A percentile compares a stretch with the other conserved stretches of the same genome.
These are phyloP conservation scores for Tipula confusa DNA, from an alignment of 2,888 invertebrate species.

Conservation along the genomic window DNA sequence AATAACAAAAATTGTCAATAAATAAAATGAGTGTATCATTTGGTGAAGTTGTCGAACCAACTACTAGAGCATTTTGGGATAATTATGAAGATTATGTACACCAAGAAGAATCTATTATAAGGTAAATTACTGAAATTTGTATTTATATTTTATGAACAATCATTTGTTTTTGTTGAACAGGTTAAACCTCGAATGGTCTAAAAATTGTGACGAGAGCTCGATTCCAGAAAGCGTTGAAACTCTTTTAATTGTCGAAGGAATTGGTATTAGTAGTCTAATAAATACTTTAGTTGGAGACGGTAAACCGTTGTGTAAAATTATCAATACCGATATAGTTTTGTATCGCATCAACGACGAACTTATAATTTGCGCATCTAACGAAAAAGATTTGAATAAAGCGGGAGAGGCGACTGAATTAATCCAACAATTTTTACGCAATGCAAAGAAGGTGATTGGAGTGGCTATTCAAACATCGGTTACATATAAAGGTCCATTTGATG, in stretches of 20 bases:
- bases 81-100: constrained; percentile 31
- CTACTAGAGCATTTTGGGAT: constrained; percentile 32
- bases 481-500: neutral
- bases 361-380: constrained; percentile 27
- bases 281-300: neutral
- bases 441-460: neutral
- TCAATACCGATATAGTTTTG: neutral
- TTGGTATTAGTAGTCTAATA: neutral
- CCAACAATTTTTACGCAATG: neutral
- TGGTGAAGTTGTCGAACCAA: constrained; percentile 32
- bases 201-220: neutral
- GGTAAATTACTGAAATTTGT: neutral
- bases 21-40: constrained; percentile 4
- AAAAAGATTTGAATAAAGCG: constrained; percentile 28
- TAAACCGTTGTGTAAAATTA: constrained; percentile 25
- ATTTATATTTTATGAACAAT: neutral
- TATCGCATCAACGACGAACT: neutral
- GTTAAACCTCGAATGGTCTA: neutral
- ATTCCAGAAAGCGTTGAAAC: neutral
- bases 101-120: neutral
- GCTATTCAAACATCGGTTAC: neutral
- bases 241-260: neutral
- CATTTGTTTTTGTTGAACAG: neutral
- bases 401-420: constrained; percentile 28
- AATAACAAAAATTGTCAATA: neutral